Evolutionary conservation across 2,113 vertebrate genomes (phyloP), one percentile per base, ranked within the genome.

Genomic region (Dasyprocta punctata): DNA sequence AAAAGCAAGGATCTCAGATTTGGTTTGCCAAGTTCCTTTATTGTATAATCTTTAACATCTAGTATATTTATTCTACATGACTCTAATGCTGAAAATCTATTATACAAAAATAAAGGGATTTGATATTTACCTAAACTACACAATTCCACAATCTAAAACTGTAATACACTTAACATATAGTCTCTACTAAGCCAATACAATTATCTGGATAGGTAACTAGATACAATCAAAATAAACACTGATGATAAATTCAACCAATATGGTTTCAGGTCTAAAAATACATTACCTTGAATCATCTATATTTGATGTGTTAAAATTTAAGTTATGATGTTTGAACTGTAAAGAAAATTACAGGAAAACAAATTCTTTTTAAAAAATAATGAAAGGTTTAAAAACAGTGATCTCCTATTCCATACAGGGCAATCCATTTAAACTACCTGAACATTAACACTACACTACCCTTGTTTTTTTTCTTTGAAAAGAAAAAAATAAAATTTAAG

Each of bases 11-110:
- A 99, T 99, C 98, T 99, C 99, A 97, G 98, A 98, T 98, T 99
- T 98, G 98, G 98, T 99, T 99, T 98, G 98, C 98, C 99, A 99
- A 99, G 98, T 99, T 98, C 98, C 98, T 99, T 99, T 99, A 99
- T 99, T 99, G 99, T 99, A 96, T 98, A 98, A 98, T 99, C 98
- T 98, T 98, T 98, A 99, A 99, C 99, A 99, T 98, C 99, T 99
- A 99, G 95, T 98, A 98, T 99, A 98, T 96, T 98, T 98, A 98
- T 97, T 98, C 99, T 99, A 99, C 99, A 99, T 98, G 98, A 93
- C 97, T 98, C 99, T 99, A 99, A 97, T 98, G 98, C 98, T 98
- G 97, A 97, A 98, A 98, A 98, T 98, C 97, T 98, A 98, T 98
- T 99, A 97, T 99, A 99, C 99, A 99, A 99, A 99, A 99, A 99